Evolutionary conservation across 2,888 invertebrate species (phyloP), one percentile per base, ranked within the genome.

Genomic region (Synergus laeviventris): DNA sequence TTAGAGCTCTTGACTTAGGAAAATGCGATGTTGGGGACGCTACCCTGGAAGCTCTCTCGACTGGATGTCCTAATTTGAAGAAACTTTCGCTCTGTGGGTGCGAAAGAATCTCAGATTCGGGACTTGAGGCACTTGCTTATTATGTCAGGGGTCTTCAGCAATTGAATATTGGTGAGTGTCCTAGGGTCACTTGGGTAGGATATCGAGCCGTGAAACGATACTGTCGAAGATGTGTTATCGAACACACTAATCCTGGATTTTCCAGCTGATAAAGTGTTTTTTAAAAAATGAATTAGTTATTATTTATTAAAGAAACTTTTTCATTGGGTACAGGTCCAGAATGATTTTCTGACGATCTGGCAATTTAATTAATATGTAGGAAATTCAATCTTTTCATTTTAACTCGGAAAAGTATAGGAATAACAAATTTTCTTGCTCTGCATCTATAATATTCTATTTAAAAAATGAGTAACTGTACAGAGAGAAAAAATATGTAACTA

Each of bases 191-290:
- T 5, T 92, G 97, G 62, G 94, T 97, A 84, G 97, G 97, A 0
- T 98, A 98, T 89, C 92, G 97, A 85, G 97, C 97, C 7, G 97
- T 98, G 61, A 97, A 97, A 91, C 96, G 96, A 89, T 97, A 96
- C 89, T 98, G 98, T 91, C 96, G 97, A 87, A 92, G 96, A 86
- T 98, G 98, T 91, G 95, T 98, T 82, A 98, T 98, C 82, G 98
- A 98, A 90, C 98, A 98, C 89, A 98, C 98, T 2, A 98, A 98
- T 91, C 98, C 98, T 80, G 97, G 97, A 39, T 97, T 98, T 91
- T 97, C 95, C 18, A 90, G 89, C 79, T 90, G 84, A 86, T 70
- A 31, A 78, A 31, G 36, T 5, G n/a, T 5, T 36, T n/a, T 70
- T 49, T 21, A 0, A 59, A 24, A 60, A 31, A 12, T 62, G n/a